Conservation (phyloP, 2,888 invertebrate genomes). For the Meta bourneti region DNA sequence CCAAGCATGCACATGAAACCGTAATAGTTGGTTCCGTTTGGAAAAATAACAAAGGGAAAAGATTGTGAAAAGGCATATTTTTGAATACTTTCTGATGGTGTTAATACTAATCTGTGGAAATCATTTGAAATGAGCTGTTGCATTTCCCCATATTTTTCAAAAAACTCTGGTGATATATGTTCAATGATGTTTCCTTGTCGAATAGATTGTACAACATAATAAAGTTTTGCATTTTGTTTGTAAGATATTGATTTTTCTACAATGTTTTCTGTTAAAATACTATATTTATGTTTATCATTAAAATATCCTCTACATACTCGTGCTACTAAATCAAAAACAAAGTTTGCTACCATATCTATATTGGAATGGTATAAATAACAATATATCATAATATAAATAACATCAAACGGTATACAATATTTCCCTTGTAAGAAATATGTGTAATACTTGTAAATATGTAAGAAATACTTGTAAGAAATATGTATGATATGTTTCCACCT, state of each 20-base stretch:
- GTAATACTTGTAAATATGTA: too few relatives aligned
- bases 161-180: constrained; percentile 30
- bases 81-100: constrained; percentile 12
- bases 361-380: constrained; percentile 5
- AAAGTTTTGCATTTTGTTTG: too few relatives aligned
- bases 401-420: constrained; percentile 34
- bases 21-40: constrained; percentile 26
- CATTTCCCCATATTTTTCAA: constrained; percentile 19
- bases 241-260: too few relatives aligned
- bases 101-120: background rate
- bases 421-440: too few relatives aligned
- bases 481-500: background rate
- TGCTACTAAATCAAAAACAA: constrained; percentile 35
- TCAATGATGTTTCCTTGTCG: background rate
- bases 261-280: too few relatives aligned
- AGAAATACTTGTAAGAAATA: background rate
- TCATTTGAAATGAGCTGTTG: constrained; percentile 4
- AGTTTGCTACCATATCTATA: constrained; percentile 31
- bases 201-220: too few relatives aligned
- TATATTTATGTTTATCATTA: too few relatives aligned
- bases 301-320: too few relatives aligned
- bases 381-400: constrained; percentile 57
- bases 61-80: too few relatives aligned
- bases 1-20: constrained; percentile 21
- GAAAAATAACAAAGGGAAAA: constrained; percentile 41